Conservation (phyloP, 2,888 invertebrate species). For the Dryomyza anilis region DNA sequence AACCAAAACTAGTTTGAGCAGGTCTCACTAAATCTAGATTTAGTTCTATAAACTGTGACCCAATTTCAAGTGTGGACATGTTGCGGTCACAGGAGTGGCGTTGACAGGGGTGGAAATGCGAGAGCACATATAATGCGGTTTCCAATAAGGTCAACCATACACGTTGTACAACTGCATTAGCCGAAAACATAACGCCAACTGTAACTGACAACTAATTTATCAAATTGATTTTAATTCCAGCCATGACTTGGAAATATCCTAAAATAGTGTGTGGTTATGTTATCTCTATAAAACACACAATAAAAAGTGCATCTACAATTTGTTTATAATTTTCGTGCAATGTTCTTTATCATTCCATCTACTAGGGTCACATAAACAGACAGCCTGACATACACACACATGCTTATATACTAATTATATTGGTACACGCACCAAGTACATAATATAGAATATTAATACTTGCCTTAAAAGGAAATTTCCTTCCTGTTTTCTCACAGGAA, state of each 20-base stretch:
- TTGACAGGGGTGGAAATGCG: neutral
- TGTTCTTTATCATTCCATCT: constrained; percentile 17
- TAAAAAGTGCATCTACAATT: neutral
- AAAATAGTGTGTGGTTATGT: neutral
- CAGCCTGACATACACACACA: constrained; percentile 2
- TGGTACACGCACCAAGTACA: too few species aligned
- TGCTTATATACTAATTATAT: constrained; percentile 9
- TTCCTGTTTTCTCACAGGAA: neutral
- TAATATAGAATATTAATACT: too few species aligned
- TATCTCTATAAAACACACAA: neutral
- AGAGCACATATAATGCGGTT: neutral
- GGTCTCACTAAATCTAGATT: too few species aligned
- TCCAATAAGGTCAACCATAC: neutral
- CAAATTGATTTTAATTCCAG: neutral
- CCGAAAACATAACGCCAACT: neutral
- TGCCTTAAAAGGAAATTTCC: constrained; percentile 30
- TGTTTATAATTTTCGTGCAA: neutral
- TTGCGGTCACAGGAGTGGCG: neutral
- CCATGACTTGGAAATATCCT: neutral
- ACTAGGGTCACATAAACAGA: neutral
- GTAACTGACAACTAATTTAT: neutral
- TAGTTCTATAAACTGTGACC: neutral
- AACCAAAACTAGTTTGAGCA: too few species aligned
- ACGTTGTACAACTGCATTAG: neutral
- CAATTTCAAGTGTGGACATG: neutral